These are phyloP conservation scores for Drosophila repletoides DNA, from an alignment of 1,140 invertebrate genomes.

Conservation along the genomic window DNA sequence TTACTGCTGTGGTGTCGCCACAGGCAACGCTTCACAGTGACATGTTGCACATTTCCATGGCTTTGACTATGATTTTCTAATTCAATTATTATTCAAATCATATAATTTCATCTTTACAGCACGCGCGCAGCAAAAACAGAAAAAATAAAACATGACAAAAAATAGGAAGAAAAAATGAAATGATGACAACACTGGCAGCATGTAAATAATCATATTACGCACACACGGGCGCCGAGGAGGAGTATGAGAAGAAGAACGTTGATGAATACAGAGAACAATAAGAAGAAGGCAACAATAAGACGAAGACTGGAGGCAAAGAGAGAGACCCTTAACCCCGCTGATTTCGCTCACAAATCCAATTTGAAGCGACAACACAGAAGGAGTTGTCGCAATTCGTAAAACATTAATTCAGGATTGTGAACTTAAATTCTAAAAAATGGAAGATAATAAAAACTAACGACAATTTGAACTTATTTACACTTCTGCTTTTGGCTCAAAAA, in stretches of 20 bases:
- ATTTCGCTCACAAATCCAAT: slow-evolving; percentile 51
- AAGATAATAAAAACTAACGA: no score
- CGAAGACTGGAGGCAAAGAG: not conserved
- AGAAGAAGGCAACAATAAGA: not conserved
- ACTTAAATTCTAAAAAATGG: no score
- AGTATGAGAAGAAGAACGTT: not conserved
- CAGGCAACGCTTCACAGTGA: slow-evolving; percentile 3
- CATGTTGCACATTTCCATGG: slow-evolving; percentile 18
- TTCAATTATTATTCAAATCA: slow-evolving; percentile 81
- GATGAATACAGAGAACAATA: not conserved
- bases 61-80: slow-evolving; percentile 67
- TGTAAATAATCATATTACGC: slow-evolving; percentile 70
- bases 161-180: not conserved
- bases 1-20: slow-evolving; percentile 9
- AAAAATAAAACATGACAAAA: slow-evolving; percentile 9
- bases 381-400: no score
- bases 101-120: slow-evolving; percentile 67
- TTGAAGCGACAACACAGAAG: slow-evolving; percentile 30
- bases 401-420: no score
- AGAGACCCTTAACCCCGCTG: slow-evolving; percentile 1
- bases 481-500: no score
- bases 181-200: slow-evolving; percentile 38
- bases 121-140: slow-evolving; percentile 19
- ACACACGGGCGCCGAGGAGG: slow-evolving; percentile 52
- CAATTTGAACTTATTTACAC: no score